phyloP scores from a whole-genome alignment of 2,113 vertebrate species.

The Ovis canadensis region DNA sequence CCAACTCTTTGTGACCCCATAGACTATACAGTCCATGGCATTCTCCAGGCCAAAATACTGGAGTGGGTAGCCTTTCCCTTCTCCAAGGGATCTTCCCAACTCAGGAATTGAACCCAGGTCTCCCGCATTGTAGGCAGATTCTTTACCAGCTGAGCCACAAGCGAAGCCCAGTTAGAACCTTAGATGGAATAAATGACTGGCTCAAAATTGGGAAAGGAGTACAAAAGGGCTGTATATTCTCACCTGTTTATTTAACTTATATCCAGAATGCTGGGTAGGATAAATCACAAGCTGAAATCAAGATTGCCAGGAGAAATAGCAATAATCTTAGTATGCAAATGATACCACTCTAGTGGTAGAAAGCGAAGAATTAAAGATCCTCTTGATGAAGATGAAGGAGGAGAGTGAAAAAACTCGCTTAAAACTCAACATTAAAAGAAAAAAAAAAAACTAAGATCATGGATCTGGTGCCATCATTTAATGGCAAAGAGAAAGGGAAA shows the following conservation, averaged over 20 bases:
- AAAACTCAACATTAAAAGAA: not conserved
- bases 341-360: not conserved
- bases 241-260: not conserved
- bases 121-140: accelerated
- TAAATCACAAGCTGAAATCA: not conserved
- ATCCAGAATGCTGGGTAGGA: not conserved
- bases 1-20: not conserved
- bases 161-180: not conserved
- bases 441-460: not conserved
- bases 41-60: not conserved
- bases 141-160: not conserved
- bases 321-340: not conserved
- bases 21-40: not conserved
- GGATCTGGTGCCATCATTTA: not conserved
- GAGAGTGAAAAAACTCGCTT: not conserved
- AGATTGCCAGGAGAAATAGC: not conserved
- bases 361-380: not conserved
- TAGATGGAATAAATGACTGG: not conserved
- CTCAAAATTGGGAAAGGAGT: not conserved
- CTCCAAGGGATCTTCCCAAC: not conserved
- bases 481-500: not conserved
- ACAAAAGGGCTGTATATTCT: not conserved
- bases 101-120: not conserved
- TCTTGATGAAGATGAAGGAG: not conserved
- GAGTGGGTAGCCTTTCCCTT: not conserved